A percentile compares a stretch with the other conserved stretches of the same genome.
These are phyloP conservation scores for Oriolus oriolus DNA, from an alignment of 2,113 vertebrate species.

Conservation along the genomic window DNA sequence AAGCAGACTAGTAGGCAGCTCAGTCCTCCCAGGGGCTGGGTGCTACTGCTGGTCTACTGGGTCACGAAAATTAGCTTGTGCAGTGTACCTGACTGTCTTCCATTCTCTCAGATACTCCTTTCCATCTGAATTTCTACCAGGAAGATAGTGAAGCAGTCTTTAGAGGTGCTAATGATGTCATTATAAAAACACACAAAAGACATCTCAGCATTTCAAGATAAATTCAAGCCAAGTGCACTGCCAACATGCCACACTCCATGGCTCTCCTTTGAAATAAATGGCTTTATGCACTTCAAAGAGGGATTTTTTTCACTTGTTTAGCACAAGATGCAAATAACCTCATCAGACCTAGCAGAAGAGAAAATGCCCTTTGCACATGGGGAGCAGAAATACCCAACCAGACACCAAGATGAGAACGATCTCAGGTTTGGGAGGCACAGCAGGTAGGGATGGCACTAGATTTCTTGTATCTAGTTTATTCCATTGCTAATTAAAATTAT, in stretches of 20 bases:
- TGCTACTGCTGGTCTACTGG: background rate
- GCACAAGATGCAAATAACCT: constrained; percentile 32
- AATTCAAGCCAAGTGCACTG: constrained; percentile 30
- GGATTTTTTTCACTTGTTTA: constrained; percentile 38
- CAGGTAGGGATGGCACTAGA: background rate
- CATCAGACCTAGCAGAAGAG: background rate
- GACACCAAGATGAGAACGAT: background rate
- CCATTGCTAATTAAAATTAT: background rate
- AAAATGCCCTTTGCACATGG: background rate
- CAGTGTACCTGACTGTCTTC: background rate
- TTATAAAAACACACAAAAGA: constrained; percentile 12
- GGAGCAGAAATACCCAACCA: background rate
- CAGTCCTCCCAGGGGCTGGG: background rate
- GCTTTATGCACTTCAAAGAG: constrained; percentile 52
- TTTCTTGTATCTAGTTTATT: background rate
- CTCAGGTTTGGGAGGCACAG: background rate
- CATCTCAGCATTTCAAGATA: constrained; percentile 11
- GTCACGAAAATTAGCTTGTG: background rate
- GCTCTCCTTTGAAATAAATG: constrained; percentile 49
- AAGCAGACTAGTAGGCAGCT: background rate
- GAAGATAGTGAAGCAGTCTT: background rate
- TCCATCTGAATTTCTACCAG: background rate
- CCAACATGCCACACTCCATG: constrained; percentile 12
- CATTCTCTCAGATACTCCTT: background rate
- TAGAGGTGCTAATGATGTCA: constrained; percentile 9